Evolutionary conservation across 1,140 invertebrate species (phyloP).

Genomic region (Ctenoplectra terminalis): DNA sequence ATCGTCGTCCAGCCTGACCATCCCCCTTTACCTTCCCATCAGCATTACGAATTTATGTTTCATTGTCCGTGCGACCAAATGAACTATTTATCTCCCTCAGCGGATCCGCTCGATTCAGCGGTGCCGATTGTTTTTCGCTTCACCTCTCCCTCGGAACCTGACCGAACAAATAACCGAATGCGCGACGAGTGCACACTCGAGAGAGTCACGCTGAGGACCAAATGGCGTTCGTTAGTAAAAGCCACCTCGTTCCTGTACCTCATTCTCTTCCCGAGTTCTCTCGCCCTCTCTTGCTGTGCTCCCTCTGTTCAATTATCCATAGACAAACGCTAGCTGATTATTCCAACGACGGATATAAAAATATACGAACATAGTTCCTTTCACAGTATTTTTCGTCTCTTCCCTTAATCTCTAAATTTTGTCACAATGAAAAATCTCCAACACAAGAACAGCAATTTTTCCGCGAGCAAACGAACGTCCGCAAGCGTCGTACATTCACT

Average conservation of each 20-base stretch:
- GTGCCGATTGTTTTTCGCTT: slow-evolving; percentile 59
- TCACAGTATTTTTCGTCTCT: neutral
- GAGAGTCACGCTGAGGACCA: slow-evolving; percentile 50
- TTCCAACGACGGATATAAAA: too few relatives aligned
- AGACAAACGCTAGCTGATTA: slow-evolving; percentile 40
- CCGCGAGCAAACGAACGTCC: neutral
- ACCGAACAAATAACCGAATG: slow-evolving; percentile 62
- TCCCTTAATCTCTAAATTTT: neutral
- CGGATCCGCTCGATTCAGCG: slow-evolving; percentile 49
- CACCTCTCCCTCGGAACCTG: slow-evolving; percentile 40
- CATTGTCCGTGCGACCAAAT: slow-evolving; percentile 41
- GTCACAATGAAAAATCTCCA: neutral
- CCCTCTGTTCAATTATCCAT: slow-evolving; percentile 64
- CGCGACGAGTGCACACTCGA: slow-evolving; percentile 57
- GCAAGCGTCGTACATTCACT: neutral
- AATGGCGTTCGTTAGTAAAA: slow-evolving; percentile 69
- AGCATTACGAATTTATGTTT: slow-evolving; percentile 46
- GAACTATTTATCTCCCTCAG: slow-evolving; percentile 39
- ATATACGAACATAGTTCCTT: too few relatives aligned
- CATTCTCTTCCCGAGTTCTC: neutral
- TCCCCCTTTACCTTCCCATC: slow-evolving; percentile 8
- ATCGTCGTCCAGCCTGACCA: slow-evolving; percentile 10
- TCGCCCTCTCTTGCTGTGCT: too few relatives aligned
- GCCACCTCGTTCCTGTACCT: slow-evolving; percentile 58
- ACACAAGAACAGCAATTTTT: neutral